Conservation (phyloP, 1,140 invertebrate species). For the Druon quercuslanigerum region DNA sequence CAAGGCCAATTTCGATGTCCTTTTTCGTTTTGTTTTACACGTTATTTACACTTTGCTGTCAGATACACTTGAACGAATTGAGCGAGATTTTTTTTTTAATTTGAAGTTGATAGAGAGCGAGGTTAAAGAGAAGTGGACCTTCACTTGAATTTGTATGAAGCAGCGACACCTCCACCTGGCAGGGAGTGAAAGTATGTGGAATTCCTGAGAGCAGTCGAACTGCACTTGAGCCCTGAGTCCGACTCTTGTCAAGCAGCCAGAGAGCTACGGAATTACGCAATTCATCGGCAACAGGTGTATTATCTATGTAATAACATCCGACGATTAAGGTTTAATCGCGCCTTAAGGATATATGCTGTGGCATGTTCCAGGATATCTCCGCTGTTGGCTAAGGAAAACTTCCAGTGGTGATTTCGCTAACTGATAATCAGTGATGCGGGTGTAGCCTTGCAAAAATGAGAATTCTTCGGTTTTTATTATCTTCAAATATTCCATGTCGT, state of each 20-base stretch:
- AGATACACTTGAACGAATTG: neutral
- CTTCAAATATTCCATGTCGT: neutral
- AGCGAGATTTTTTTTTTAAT: neutral
- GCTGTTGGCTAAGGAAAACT: neutral
- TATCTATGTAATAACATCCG: constrained; percentile 61
- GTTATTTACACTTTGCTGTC: neutral
- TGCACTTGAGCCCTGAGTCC: constrained; percentile 42
- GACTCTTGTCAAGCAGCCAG: constrained; percentile 46
- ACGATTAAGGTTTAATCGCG: constrained; percentile 31
- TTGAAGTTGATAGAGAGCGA: constrained; percentile 19
- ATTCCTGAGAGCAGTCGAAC: constrained; percentile 57
- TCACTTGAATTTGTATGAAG: constrained; percentile 42
- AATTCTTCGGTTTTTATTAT: neutral
- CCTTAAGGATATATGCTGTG: neutral
- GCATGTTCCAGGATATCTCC: neutral
- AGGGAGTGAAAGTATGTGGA: constrained; percentile 68
- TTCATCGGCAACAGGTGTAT: constrained; percentile 66
- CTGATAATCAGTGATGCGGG: neutral
- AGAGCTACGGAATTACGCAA: constrained; percentile 60
- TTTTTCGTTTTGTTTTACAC: neutral
- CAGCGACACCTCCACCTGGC: constrained; percentile 39
- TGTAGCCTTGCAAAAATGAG: neutral
- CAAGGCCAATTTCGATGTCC: neutral
- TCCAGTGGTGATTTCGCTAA: neutral
- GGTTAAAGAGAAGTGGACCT: constrained; percentile 38